phyloP scores from a whole-genome alignment of 1,140 invertebrate species.

The Formica selysi region DNA sequence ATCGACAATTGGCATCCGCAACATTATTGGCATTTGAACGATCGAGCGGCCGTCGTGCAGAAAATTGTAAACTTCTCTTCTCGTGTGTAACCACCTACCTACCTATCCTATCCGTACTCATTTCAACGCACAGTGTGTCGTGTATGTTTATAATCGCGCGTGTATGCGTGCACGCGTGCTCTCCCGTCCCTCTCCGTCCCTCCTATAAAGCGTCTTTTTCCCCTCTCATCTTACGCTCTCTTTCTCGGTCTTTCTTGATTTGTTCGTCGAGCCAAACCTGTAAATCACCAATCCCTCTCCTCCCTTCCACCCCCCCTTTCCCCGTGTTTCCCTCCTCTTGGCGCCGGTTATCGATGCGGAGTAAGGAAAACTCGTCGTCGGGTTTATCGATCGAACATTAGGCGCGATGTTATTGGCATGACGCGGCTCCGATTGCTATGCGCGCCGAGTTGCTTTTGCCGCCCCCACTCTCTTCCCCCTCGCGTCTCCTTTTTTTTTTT shows the following conservation, averaged over 20 bases:
- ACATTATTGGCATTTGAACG: constrained; percentile 78
- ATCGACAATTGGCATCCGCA: constrained; percentile 80
- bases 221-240: not conserved
- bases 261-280: constrained; percentile 27
- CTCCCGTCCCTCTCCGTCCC: not conserved
- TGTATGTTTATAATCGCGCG: constrained; percentile 38
- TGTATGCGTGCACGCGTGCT: constrained; percentile 57
- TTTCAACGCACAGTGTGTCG: constrained; percentile 59
- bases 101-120: constrained; percentile 48
- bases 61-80: constrained; percentile 76
- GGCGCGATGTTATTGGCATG: constrained; percentile 84
- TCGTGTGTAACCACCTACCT: constrained; percentile 45
- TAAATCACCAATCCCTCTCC: constrained; percentile 44
- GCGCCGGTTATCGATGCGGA: constrained; percentile 36
- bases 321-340: not conserved
- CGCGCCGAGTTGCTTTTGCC: constrained; percentile 74
- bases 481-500: constrained; percentile 72
- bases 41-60: constrained; percentile 71
- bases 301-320: not conserved
- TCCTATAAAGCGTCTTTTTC: not conserved
- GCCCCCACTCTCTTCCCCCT: constrained; percentile 75
- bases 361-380: constrained; percentile 63
- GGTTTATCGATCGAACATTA: constrained; percentile 81
- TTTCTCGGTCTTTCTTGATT: not conserved
- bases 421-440: constrained; percentile 82